These are phyloP conservation scores for Tipula unca DNA, from an alignment of 2,888 invertebrate species.

Conservation along the genomic window DNA sequence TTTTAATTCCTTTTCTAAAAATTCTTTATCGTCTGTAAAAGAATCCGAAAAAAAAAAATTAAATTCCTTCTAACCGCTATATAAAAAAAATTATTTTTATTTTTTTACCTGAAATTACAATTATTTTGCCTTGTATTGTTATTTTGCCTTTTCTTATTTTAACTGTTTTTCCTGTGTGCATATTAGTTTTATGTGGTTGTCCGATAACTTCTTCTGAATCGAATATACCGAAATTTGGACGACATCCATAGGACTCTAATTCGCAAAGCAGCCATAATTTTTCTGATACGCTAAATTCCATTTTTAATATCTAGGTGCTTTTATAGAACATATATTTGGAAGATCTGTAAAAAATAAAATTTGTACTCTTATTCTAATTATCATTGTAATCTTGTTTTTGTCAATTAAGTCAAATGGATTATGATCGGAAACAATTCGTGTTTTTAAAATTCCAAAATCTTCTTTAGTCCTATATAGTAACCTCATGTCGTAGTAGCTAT, in stretches of 20 bases:
- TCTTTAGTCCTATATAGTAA: not conserved
- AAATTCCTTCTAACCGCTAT: not conserved
- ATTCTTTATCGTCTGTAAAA: conserved; percentile 24
- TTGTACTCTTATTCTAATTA: too few species aligned
- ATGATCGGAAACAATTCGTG: not conserved
- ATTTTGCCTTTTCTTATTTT: conserved; percentile 18
- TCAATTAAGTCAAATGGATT: not conserved
- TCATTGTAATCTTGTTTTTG: not conserved
- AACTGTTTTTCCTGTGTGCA: conserved; percentile 23
- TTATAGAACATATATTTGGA: not conserved
- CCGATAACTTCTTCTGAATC: conserved; percentile 23
- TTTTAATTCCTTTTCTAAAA: conserved; percentile 23
- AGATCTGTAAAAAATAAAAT: not conserved
- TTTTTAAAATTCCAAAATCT: not conserved
- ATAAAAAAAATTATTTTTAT: not conserved
- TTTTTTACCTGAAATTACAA: conserved; percentile 22
- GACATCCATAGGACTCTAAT: conserved; percentile 20
- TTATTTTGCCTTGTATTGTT: conserved; percentile 22
- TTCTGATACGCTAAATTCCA: not conserved
- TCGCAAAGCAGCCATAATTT: conserved; percentile 22
- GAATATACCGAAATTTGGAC: conserved; percentile 20
- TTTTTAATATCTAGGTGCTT: not conserved
- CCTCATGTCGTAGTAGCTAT: too few species aligned
- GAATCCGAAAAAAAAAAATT: not conserved
- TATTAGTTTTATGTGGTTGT: not conserved